A percentile compares a stretch with the other conserved stretches of the same genome.
phyloP scores from a whole-genome alignment of 2,113 vertebrate species.

The Plecturocebus donacophilus region DNA sequence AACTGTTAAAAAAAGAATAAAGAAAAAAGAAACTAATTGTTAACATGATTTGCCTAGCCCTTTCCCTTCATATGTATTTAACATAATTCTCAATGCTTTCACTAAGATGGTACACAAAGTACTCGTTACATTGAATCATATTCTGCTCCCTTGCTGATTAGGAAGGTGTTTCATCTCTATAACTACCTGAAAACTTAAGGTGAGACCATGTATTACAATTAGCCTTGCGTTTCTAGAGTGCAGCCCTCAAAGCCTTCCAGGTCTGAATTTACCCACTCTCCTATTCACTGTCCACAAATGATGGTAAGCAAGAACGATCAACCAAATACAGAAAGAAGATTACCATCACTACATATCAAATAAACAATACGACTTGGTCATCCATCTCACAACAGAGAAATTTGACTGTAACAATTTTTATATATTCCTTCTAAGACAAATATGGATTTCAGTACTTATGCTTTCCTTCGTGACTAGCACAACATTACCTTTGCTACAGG shows the following conservation, averaged over 20 bases:
- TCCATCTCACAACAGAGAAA: not conserved
- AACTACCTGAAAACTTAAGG: not conserved
- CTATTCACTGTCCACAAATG: not conserved
- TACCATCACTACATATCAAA: not conserved
- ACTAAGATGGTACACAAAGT: not conserved
- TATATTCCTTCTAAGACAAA: not conserved
- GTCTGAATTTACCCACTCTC: not conserved
- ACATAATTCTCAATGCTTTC: conserved; percentile 24
- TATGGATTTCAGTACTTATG: not conserved
- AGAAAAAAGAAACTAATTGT: not conserved
- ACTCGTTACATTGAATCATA: not conserved
- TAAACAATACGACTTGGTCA: not conserved
- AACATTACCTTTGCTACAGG: not conserved
- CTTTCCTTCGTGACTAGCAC: not conserved
- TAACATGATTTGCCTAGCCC: not conserved
- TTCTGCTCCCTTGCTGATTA: not conserved
- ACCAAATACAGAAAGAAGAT: not conserved
- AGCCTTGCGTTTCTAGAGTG: not conserved
- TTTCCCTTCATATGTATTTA: conserved; percentile 15
- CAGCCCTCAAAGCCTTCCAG: not conserved
- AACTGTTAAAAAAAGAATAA: not conserved
- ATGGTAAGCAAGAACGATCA: not conserved
- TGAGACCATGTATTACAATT: not conserved
- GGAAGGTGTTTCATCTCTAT: not conserved
- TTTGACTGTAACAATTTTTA: not conserved